Percentiles rank a stretch among this genome's conserved stretches.
Conservation (phyloP, 2,888 invertebrate genomes). For the Hyalella azteca region DNA sequence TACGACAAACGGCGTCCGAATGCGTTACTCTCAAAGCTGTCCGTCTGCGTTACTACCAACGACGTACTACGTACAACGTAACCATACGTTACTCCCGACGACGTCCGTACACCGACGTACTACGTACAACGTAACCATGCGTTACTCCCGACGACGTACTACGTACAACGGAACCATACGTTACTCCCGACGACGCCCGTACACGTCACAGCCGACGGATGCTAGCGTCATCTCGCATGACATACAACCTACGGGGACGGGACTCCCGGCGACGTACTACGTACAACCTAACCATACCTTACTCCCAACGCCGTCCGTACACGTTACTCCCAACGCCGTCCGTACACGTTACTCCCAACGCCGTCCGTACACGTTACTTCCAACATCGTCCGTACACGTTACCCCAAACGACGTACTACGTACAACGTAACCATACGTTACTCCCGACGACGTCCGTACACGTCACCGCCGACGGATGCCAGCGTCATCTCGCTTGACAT, state of each 20-base stretch:
- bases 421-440: background rate
- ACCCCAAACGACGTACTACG: background rate
- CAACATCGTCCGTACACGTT: background rate
- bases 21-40: no score
- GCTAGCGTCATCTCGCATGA: background rate
- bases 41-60: no score
- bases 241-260: background rate
- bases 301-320: no score
- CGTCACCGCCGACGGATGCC: background rate
- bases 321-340: no score
- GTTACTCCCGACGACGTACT: no score
- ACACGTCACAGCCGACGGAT: background rate
- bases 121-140: no score
- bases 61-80: background rate
- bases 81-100: background rate
- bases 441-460: background rate
- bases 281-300: no score
- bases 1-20: no score
- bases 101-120: no score
- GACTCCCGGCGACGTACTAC: no score
- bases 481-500: background rate
- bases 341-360: background rate
- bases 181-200: background rate
- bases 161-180: background rate
- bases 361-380: background rate